Base-by-base conservation (phyloP, 1,140 invertebrate genomes). In the Octopus bimaculoides region DNA sequence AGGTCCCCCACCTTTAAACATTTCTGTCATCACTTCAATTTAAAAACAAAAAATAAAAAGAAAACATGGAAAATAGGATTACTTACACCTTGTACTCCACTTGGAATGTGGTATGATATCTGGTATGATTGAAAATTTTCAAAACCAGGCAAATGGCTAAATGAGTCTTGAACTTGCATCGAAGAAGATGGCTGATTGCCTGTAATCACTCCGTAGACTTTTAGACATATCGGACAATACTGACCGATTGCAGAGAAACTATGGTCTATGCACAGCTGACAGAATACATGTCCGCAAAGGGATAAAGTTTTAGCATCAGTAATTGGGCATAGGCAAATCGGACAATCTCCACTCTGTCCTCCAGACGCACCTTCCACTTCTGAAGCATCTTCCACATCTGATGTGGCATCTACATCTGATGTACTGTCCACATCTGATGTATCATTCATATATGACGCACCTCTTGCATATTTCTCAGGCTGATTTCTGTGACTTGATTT, bases 191-290 rank as follows among this genome's bases (percentile, higher is more conserved):
- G 88, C 80, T 88, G 87, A 55, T 84, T 84, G n/a, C 87, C 88
- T 2, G 9, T 83, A 0, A 86, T 75, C 77, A 81, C 79, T 10
- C 88, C 88, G 82, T 85, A 87, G 9, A 86, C 56, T 0, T 74
- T 80, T 10, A 83, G 84, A 83, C 88, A 89, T 17, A 81, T 82
- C 26, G 88, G 88, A 80, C 88, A 89, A 4, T 81, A 77, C 20
- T 85, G 87, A 73, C 83, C 84, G 61, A 77, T 77, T 52, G 52
- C 79, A 20, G 77, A 79, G n/a, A 86, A 86, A 20, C 66, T 71
- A 76, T 81, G 81, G 9, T 83, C 79, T 75, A 87, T 84, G 75
- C 86, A 87, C 6, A 41, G 52, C 14, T 61, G 41, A 81, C 86
- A 86, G 76, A 86, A 87, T 9, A 20, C 69, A 71, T 87, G 86